Evolutionary conservation across 1,140 invertebrate genomes (phyloP).

Genomic region (Monomorium pharaonis): DNA sequence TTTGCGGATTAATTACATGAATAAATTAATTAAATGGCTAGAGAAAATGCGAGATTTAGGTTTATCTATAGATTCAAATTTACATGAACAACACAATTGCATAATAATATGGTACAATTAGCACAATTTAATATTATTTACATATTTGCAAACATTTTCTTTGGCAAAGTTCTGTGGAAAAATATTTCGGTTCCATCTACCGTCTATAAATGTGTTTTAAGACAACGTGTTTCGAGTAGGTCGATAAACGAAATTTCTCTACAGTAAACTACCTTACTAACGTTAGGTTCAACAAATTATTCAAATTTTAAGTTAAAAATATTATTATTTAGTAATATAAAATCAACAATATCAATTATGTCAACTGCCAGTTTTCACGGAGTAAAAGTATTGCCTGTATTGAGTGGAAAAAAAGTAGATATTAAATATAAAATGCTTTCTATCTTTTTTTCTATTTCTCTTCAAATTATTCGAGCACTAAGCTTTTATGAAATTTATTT

Average conservation of each 20-base stretch:
- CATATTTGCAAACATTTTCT: neutral
- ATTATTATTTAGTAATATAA: neutral
- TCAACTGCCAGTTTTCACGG: neutral
- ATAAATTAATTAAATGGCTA: slow-evolving; percentile 59
- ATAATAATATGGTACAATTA: slow-evolving; percentile 28
- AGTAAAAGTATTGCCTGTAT: neutral
- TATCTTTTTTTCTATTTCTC: neutral
- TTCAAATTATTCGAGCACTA: neutral
- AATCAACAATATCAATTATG: neutral
- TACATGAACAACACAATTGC: slow-evolving; percentile 25
- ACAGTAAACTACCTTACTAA: slow-evolving; percentile 73
- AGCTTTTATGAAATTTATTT: neutral
- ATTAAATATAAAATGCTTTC: neutral
- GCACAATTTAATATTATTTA: slow-evolving; percentile 2
- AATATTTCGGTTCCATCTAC: slow-evolving; percentile 65
- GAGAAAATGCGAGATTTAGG: slow-evolving; percentile 50
- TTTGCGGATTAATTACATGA: slow-evolving; percentile 65
- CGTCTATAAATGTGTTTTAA: neutral
- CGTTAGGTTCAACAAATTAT: slow-evolving; percentile 40
- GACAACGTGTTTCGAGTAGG: neutral
- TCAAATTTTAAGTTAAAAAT: neutral
- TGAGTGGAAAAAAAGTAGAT: neutral
- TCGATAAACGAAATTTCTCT: slow-evolving; percentile 60
- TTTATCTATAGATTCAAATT: slow-evolving; percentile 61
- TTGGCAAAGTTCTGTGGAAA: slow-evolving; percentile 30